phyloP scores from a whole-genome alignment of 2,113 vertebrate species.

The Ondatra zibethicus region DNA sequence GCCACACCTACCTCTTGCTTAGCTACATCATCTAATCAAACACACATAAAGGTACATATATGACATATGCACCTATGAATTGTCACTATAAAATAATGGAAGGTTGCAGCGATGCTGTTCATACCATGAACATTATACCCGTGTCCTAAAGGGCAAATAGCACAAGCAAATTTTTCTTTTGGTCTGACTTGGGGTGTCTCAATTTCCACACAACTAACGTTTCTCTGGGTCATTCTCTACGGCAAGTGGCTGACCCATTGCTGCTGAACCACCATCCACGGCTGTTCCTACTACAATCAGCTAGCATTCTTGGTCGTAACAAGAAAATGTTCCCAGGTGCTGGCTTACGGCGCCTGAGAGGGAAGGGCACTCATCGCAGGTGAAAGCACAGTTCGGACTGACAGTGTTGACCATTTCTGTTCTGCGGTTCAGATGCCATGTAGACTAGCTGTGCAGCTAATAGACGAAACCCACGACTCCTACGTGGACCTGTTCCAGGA shows the following conservation, averaged over 20 bases:
- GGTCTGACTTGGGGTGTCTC: neutral
- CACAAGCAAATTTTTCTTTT: neutral
- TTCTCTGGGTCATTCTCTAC: neutral
- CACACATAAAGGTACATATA: neutral
- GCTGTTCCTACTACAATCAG: neutral
- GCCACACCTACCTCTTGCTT: neutral
- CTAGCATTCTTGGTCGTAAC: neutral
- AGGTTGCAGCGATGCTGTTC: neutral
- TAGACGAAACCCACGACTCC: neutral
- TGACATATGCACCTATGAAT: neutral
- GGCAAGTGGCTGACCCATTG: neutral
- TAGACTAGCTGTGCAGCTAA: neutral
- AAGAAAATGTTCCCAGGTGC: neutral
- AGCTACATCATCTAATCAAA: neutral
- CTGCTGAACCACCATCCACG: neutral
- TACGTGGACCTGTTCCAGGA: neutral
- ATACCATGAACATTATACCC: neutral
- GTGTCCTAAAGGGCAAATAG: neutral
- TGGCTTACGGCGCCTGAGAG: neutral
- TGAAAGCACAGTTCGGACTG: neutral
- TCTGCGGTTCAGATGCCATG: neutral
- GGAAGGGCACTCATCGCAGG: neutral
- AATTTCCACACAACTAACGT: neutral
- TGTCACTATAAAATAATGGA: neutral
- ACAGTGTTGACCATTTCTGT: neutral